phyloP scores from a whole-genome alignment of 30 jellyfish, hydroid and myxozoan genomes.

The Morbakka virulenta region DNA sequence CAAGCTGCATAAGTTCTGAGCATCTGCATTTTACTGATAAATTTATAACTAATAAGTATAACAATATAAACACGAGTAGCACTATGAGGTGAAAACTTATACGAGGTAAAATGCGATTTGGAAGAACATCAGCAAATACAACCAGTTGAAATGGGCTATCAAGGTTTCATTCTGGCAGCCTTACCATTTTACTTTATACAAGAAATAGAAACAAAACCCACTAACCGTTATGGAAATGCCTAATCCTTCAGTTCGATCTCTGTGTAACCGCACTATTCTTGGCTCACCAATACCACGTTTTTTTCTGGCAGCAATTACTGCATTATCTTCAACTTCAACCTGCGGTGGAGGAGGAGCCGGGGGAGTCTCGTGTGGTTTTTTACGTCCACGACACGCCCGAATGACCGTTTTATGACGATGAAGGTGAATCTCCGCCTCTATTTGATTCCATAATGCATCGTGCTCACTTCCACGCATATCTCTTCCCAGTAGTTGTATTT shows the following conservation, averaged over 20 bases:
- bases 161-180: too few species aligned
- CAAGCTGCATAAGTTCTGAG: too few species aligned
- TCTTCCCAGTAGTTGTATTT: slow-evolving; percentile 85
- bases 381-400: slow-evolving; percentile 91
- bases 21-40: too few species aligned
- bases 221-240: slow-evolving; percentile 92
- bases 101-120: too few species aligned
- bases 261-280: slow-evolving; percentile 45
- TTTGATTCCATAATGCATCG: slow-evolving; percentile 89
- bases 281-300: slow-evolving; percentile 82
- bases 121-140: too few species aligned
- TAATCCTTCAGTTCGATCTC: slow-evolving; percentile 87
- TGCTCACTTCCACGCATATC: slow-evolving; percentile 81
- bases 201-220: not conserved
- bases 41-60: too few species aligned
- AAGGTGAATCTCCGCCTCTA: slow-evolving; percentile 91
- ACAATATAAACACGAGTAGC: too few species aligned
- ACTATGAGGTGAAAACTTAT: too few species aligned
- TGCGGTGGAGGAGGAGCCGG: slow-evolving; percentile 56
- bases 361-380: slow-evolving; percentile 29
- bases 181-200: too few species aligned
- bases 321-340: slow-evolving; percentile 41
- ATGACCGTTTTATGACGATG: slow-evolving; percentile 95
- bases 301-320: slow-evolving; percentile 51
- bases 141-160: too few species aligned